phyloP scores from a whole-genome alignment of 92 coral and sea anemone species.

The Hydrozoanthus gracilis region DNA sequence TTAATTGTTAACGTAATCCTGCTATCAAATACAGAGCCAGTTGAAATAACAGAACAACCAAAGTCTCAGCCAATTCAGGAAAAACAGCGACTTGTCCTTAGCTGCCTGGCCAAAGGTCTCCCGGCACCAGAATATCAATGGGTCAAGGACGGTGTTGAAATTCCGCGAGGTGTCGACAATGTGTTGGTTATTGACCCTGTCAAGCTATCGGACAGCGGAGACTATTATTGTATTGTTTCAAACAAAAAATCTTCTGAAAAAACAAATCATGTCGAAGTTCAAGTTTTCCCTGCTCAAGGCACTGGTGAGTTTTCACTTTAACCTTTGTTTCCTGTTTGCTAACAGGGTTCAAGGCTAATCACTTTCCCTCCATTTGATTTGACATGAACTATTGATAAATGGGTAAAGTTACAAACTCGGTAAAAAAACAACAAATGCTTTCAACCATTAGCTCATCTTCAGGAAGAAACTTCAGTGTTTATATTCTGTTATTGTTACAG shows the following conservation, averaged over 20 bases:
- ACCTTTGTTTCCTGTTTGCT: neutral
- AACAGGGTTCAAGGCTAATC: too few relatives aligned
- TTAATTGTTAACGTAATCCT: too few relatives aligned
- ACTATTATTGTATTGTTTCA: constrained; percentile 70
- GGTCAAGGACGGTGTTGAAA: constrained; percentile 74
- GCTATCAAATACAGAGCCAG: constrained; percentile 65
- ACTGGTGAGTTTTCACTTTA: constrained; percentile 33
- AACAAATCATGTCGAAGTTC: constrained; percentile 77
- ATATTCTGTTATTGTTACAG: too few relatives aligned
- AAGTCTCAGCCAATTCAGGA: constrained; percentile 69
- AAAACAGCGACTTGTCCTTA: constrained; percentile 64
- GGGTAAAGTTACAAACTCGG: too few relatives aligned
- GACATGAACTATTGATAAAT: too few relatives aligned
- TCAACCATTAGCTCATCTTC: too few relatives aligned
- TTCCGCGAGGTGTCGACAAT: constrained; percentile 76
- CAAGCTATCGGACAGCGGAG: constrained; percentile 66
- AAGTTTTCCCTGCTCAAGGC: constrained; percentile 69
- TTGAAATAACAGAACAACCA: constrained; percentile 86
- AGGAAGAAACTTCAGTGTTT: too few relatives aligned
- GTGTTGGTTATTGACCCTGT: constrained; percentile 65
- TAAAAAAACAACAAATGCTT: too few relatives aligned
- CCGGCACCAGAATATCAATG: constrained; percentile 88
- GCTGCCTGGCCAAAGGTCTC: constrained; percentile 78
- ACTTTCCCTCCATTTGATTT: too few relatives aligned
- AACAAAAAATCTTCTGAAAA: constrained; percentile 68